These are phyloP conservation scores for Pheosia tremula DNA, from an alignment of 2,888 invertebrate species.

Conservation along the genomic window DNA sequence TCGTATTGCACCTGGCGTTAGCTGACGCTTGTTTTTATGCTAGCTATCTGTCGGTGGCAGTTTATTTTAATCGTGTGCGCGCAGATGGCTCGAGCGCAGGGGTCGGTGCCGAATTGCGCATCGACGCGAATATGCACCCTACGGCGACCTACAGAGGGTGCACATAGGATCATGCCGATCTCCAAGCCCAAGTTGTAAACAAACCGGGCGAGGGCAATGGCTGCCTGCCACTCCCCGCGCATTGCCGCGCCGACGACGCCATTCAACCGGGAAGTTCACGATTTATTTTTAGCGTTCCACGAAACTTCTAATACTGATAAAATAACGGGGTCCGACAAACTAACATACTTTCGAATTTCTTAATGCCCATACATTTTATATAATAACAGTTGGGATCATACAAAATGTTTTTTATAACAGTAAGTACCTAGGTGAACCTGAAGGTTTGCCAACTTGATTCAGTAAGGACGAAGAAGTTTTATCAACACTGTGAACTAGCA, in stretches of 20 bases:
- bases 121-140: conserved; percentile 63
- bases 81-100: conserved; percentile 79
- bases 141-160: conserved; percentile 59
- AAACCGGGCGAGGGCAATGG: conserved; percentile 83
- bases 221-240: conserved; percentile 79
- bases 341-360: conserved; percentile 9
- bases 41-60: conserved; percentile 70
- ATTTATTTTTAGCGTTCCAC: conserved; percentile 80
- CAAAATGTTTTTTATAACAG: no score
- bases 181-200: conserved; percentile 74
- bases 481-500: no score
- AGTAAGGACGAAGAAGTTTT: no score
- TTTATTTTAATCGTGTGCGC: conserved; percentile 78
- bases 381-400: no score
- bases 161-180: conserved; percentile 53
- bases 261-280: conserved; percentile 84
- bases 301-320: conserved; percentile 60
- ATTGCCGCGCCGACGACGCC: conserved; percentile 68
- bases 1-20: conserved; percentile 72
- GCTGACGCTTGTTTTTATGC: conserved; percentile 64
- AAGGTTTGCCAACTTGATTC: no score
- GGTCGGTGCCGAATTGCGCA: conserved; percentile 45
- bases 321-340: conserved; percentile 30
- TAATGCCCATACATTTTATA: background rate
- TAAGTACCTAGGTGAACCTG: no score